Percentiles rank a stretch among this genome's conserved stretches.
Evolutionary conservation across 2,797 vertebrate species (phyloP).

Genomic region (Nasua narica): DNA sequence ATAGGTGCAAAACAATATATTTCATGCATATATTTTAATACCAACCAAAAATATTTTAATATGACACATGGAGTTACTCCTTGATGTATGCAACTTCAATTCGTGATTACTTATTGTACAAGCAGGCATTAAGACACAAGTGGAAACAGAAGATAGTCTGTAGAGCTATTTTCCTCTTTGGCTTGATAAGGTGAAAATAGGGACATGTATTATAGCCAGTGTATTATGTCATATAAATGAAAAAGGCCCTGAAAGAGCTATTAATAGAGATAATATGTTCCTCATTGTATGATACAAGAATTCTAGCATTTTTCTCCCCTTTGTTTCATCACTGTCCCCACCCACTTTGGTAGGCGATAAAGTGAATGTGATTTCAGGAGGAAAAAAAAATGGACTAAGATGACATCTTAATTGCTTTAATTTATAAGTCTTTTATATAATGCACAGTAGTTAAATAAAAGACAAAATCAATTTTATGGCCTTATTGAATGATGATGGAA

Average conservation of each 20-base stretch:
- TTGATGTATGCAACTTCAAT: not conserved
- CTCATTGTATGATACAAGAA: not conserved
- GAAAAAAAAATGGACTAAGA: not conserved
- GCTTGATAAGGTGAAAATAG: not conserved
- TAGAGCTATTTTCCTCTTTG: not conserved
- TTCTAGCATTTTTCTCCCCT: not conserved
- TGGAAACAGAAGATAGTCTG: not conserved
- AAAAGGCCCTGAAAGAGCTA: not conserved
- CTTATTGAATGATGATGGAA: slow-evolving; percentile 14
- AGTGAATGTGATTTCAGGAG: not conserved
- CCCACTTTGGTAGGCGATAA: slow-evolving; percentile 11
- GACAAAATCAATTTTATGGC: slow-evolving; percentile 43
- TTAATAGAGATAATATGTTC: not conserved
- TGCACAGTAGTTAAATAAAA: slow-evolving; percentile 42
- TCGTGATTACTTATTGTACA: not conserved
- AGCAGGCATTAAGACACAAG: not conserved
- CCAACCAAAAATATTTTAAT: not conserved
- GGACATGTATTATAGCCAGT: not conserved
- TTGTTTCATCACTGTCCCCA: not conserved
- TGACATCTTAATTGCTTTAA: slow-evolving; percentile 62
- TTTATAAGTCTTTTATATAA: slow-evolving; percentile 55
- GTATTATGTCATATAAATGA: not conserved
- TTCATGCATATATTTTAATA: not conserved
- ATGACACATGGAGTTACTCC: not conserved
- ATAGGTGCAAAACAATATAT: not conserved